These are phyloP conservation scores for Onychostoma macrolepis DNA, from an alignment of 2,113 vertebrate species.

Conservation along the genomic window DNA sequence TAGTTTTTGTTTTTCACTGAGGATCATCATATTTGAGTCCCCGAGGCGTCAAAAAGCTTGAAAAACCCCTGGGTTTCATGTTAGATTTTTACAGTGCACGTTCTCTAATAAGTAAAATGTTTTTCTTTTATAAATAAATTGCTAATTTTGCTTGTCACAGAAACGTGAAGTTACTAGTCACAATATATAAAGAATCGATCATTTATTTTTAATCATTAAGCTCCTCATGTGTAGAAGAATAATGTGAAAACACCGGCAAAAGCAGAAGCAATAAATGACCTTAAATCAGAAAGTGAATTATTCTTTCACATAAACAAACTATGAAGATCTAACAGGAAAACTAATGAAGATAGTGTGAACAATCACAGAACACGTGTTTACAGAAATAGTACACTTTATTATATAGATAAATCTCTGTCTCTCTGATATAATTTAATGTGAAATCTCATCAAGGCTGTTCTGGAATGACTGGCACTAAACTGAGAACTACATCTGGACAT, in stretches of 20 bases:
- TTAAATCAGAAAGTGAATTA: too few relatives aligned
- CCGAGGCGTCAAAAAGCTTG: too few relatives aligned
- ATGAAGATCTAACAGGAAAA: too few relatives aligned
- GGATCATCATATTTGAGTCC: too few relatives aligned
- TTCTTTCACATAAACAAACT: too few relatives aligned
- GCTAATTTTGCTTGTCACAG: not conserved
- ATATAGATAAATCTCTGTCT: slow-evolving; percentile 65
- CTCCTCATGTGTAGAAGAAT: not conserved
- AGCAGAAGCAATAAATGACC: not conserved
- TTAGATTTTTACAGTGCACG: too few relatives aligned
- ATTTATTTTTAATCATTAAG: not conserved
- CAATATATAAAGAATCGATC: not conserved
- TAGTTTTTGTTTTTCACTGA: too few relatives aligned
- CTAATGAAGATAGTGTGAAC: not conserved
- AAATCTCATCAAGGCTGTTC: slow-evolving; percentile 74
- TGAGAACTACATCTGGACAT: slow-evolving; percentile 75
- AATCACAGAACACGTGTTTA: slow-evolving; percentile 54
- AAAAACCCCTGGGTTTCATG: too few relatives aligned
- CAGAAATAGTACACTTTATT: slow-evolving; percentile 80
- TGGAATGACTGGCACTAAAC: slow-evolving; percentile 81
- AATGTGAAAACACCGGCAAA: not conserved
- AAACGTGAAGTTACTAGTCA: not conserved
- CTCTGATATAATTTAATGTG: slow-evolving; percentile 75
- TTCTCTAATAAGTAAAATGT: too few relatives aligned
- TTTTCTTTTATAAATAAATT: too few relatives aligned